These are phyloP conservation scores for Trinectes maculatus DNA, from an alignment of 2,113 vertebrate species.

Conservation along the genomic window DNA sequence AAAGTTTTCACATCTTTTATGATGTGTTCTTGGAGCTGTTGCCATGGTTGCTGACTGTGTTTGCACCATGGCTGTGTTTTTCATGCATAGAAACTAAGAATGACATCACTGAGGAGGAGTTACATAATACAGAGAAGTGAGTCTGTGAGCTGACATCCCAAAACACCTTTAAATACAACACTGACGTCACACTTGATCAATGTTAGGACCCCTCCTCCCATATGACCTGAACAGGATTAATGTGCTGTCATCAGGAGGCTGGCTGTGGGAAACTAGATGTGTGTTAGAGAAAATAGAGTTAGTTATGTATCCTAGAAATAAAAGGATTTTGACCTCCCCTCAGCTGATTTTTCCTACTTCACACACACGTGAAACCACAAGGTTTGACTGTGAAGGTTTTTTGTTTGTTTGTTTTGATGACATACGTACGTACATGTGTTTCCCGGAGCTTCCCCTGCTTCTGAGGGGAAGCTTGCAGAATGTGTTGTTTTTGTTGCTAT, in stretches of 20 bases:
- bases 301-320: conserved; percentile 6
- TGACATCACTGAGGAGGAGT: conserved; percentile 54
- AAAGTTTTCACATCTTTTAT: background rate
- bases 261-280: background rate
- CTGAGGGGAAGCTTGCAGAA: conserved; percentile 21
- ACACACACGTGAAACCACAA: conserved; percentile 10
- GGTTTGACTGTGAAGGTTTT: background rate
- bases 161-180: conserved; percentile 35
- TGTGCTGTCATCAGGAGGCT: background rate
- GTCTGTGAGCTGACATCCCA: background rate
- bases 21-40: conserved; percentile 18
- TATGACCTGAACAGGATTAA: conserved; percentile 3
- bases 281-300: background rate
- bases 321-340: background rate
- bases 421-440: background rate
- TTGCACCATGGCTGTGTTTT: conserved; percentile 24
- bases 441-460: background rate
- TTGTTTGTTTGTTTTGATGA: background rate
- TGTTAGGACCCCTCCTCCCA: background rate
- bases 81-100: conserved; percentile 14
- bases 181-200: conserved; percentile 22
- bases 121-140: conserved; percentile 37
- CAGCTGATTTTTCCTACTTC: conserved; percentile 47
- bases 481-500: conserved; percentile 65
- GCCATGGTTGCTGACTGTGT: conserved; percentile 38